Percentiles rank a stretch among this genome's conserved stretches.
These are phyloP conservation scores for Anodontia alba DNA, from an alignment of 2,888 invertebrate species.

Conservation along the genomic window DNA sequence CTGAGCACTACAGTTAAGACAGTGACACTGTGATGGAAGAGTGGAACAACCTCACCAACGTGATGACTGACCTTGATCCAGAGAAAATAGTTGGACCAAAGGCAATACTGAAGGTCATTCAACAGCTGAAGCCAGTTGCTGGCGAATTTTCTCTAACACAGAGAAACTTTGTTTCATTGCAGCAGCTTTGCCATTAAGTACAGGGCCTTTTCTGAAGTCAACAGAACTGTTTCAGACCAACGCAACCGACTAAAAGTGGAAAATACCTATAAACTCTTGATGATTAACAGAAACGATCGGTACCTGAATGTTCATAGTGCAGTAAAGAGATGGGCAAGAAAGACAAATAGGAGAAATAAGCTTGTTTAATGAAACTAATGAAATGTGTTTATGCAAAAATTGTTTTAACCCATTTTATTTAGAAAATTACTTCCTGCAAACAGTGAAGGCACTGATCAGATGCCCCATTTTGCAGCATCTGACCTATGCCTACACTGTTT, in stretches of 20 bases:
- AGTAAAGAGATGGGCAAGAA: background rate
- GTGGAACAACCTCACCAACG: slow-evolving; percentile 20
- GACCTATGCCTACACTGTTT: no score
- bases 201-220: background rate
- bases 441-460: no score
- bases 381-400: no score
- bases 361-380: no score
- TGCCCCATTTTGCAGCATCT: no score
- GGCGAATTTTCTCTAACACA: background rate
- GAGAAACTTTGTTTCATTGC: background rate
- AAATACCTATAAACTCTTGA: background rate
- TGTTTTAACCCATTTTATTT: no score
- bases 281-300: background rate
- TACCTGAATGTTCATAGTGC: background rate
- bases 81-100: background rate
- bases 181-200: background rate
- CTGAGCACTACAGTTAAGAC: slow-evolving; percentile 26
- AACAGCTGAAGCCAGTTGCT: background rate
- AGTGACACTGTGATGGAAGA: background rate
- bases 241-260: background rate
- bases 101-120: background rate
- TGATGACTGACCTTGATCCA: background rate
- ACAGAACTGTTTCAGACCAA: background rate
- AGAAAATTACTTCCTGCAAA: no score
- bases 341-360: background rate